These are phyloP conservation scores for Rhizoglyphus robini DNA, from an alignment of 1,140 invertebrate species.

Conservation along the genomic window DNA sequence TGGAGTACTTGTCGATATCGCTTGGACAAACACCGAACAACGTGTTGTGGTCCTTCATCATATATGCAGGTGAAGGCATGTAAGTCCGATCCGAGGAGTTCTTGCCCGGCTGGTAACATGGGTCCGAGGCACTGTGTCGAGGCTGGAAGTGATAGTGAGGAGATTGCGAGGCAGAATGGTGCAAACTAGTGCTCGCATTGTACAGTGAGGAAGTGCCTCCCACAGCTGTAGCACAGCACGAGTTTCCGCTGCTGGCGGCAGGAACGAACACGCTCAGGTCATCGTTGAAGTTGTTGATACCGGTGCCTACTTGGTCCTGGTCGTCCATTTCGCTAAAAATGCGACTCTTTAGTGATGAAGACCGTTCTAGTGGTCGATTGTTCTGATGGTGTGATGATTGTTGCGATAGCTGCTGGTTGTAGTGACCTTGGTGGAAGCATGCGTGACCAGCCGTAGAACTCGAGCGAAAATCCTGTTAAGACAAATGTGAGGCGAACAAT, in stretches of 20 bases:
- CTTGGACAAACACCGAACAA: constrained; percentile 46
- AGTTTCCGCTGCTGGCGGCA: neutral
- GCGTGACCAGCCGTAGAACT: neutral
- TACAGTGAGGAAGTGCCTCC: neutral
- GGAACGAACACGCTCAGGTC: constrained; percentile 10
- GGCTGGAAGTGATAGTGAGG: neutral
- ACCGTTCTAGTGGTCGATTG: neutral
- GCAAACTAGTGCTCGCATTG: neutral
- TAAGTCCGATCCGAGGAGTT: no score
- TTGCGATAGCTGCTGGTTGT: neutral
- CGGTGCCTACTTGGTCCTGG: neutral
- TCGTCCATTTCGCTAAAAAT: neutral
- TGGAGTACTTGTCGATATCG: constrained; percentile 33
- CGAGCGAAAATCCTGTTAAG: neutral
- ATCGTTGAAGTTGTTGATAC: neutral
- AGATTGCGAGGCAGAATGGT: neutral
- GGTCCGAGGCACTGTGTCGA: no score
- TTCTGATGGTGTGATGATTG: neutral
- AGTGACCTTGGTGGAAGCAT: neutral
- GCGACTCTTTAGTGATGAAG: neutral
- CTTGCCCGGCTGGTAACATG: no score
- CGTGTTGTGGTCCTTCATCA: constrained; percentile 56
- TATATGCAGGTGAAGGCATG: neutral
- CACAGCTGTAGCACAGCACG: neutral
- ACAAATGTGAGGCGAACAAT: no score